A percentile compares a stretch with the other conserved stretches of the same genome.
Evolutionary conservation across 2,113 vertebrate species (phyloP).

Genomic region (Origma solitaria): DNA sequence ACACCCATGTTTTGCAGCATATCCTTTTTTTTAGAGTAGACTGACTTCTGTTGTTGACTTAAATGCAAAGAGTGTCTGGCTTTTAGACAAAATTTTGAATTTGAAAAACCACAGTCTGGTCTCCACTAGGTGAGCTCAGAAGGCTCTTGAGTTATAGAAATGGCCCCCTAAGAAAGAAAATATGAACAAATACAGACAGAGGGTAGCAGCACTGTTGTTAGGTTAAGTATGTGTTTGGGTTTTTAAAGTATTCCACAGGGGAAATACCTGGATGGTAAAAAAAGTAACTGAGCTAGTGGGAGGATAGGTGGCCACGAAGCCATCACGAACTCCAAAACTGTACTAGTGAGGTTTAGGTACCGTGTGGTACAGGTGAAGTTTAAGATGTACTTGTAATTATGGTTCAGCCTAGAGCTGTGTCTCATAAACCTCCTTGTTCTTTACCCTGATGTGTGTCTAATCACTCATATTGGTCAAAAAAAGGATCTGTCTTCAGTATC

Average conservation of each 20-base stretch:
- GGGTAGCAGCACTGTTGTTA: background rate
- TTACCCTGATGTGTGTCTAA: background rate
- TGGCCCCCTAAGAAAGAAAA: background rate
- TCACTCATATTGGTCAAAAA: background rate
- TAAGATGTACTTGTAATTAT: background rate
- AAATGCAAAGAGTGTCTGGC: background rate
- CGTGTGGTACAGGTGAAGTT: background rate
- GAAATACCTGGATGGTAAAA: background rate
- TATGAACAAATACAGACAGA: background rate
- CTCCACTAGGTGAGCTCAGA: background rate
- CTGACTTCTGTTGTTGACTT: background rate
- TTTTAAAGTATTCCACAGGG: background rate
- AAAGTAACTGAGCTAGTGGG: background rate
- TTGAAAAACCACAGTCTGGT: background rate
- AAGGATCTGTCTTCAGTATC: background rate
- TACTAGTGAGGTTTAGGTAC: background rate
- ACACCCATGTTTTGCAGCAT: background rate
- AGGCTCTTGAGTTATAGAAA: background rate
- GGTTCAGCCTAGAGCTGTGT: accelerated
- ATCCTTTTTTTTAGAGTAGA: background rate
- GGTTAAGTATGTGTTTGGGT: background rate
- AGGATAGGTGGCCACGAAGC: background rate
- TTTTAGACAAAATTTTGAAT: background rate
- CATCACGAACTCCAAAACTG: background rate
- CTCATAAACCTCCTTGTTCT: background rate